Base-by-base conservation (phyloP, 2,888 invertebrate species). In the Seira ritae region DNA sequence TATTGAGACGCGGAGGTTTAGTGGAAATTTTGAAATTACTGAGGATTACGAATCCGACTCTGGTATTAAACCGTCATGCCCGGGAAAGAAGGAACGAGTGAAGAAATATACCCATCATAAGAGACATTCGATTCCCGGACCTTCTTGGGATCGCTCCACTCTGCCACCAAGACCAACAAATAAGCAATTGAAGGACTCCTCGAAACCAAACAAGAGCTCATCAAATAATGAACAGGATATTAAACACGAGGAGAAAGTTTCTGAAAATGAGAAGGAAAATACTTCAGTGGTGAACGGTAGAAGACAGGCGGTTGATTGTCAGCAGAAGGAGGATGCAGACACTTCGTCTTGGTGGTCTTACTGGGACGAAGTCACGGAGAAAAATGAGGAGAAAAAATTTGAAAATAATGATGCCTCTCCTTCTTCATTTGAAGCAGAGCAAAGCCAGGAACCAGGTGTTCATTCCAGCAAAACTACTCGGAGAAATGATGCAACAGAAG, bases 21-120 rank as follows among this genome's bases (percentile, higher is more conserved):
- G 85, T 62, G 81, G 80, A 19, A 87, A 85, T 73, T 87, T 87
- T 60, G 87, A 87, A 84, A 87, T 87, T 60, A 84, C 83, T n/a
- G 85, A 87, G 72, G 84, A 84, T 67, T 87, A 87, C 71, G 87
- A 87, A 60, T 87, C 87, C 4, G 87, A 87, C 50, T 85, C 87
- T 46, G 87, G 87, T 50, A 67, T 84, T 65, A 84, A 84, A 70
- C 83, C 83, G 17, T 55, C 66, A 0, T 31, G 31, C 31, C 31
- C 55, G 6, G 66, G 66, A 19, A 78, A 22, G 67, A 84, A 67
- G 42, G 83, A 84, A 24, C 65, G 72, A 75, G 77, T 81, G 3
- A 86, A 86, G 50, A 81, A 79, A 62, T 84, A 72, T 50, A 78
- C 78, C 0, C 75, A 74, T 74, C 83, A 84, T 46, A 86, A 87